Conservation (phyloP, 2,113 vertebrate genomes). For the Turdus rufiventris region DNA sequence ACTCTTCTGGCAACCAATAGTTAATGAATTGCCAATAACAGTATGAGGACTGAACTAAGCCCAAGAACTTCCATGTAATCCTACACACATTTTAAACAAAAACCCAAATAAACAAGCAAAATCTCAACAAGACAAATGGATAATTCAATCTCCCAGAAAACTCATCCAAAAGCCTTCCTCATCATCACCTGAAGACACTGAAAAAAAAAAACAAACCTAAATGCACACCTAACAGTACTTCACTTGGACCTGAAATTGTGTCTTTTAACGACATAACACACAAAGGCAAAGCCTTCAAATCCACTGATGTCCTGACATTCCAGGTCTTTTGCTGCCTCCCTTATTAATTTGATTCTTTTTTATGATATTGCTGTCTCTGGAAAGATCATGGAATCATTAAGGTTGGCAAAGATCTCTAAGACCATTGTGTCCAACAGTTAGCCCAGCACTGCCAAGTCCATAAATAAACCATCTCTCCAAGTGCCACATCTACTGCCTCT, state of each 20-base stretch:
- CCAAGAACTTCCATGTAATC: background rate
- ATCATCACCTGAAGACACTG: background rate
- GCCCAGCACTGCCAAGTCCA: background rate
- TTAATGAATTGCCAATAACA: background rate
- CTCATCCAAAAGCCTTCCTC: background rate
- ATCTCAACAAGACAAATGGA: background rate
- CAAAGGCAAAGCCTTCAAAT: background rate
- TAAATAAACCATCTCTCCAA: background rate
- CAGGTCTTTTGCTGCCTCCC: background rate
- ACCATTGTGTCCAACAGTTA: background rate
- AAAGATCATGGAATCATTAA: background rate
- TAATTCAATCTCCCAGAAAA: background rate
- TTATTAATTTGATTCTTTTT: slow-evolving; percentile 3
- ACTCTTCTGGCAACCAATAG: background rate
- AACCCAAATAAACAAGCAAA: background rate
- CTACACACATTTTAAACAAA: background rate
- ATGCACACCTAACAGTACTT: background rate
- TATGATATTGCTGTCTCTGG: background rate
- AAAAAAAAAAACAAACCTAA: background rate
- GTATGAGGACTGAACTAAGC: background rate
- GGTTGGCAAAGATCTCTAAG: background rate
- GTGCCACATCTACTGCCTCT: background rate
- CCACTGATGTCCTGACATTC: background rate
- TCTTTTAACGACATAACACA: background rate
- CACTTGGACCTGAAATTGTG: background rate